A percentile compares a stretch with the other conserved stretches of the same genome.
These are phyloP conservation scores for Sander lucioperca DNA, from an alignment of 2,113 vertebrate species.

Conservation along the genomic window DNA sequence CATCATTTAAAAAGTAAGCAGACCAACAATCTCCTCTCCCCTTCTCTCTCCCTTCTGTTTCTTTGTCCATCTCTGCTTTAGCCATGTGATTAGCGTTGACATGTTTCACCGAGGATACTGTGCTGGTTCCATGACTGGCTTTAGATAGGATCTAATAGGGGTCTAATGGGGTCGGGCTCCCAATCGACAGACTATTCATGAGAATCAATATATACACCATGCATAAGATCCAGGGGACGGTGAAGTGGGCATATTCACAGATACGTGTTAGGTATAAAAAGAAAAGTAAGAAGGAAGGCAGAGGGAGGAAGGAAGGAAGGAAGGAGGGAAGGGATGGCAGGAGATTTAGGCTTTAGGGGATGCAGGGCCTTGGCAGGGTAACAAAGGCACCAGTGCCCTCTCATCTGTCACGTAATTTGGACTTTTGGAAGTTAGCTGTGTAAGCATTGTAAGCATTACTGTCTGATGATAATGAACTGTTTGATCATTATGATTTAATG, in stretches of 20 bases:
- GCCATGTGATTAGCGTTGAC: conserved; percentile 70
- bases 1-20: conserved; percentile 19
- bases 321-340: conserved; percentile 52
- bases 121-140: conserved; percentile 71
- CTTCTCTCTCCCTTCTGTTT: conserved; percentile 5
- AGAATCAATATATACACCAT: conserved; percentile 80
- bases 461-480: conserved; percentile 38
- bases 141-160: conserved; percentile 71
- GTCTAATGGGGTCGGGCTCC: conserved; percentile 82
- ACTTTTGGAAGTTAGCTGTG: conserved; percentile 46
- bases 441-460: conserved; percentile 14
- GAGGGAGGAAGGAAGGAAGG: conserved; percentile 48
- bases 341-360: conserved; percentile 59
- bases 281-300: conserved; percentile 17
- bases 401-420: conserved; percentile 47
- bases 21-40: conserved; percentile 1
- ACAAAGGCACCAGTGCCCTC: conserved; percentile 62
- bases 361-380: conserved; percentile 69
- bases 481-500: conserved; percentile 32
- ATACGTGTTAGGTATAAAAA: conserved; percentile 44
- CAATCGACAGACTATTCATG: conserved; percentile 80
- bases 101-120: conserved; percentile 73
- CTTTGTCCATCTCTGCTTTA: conserved; percentile 43
- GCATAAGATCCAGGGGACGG: conserved; percentile 66
- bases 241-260: conserved; percentile 40